Percentiles rank a stretch among this genome's conserved stretches.
Evolutionary conservation across 2,113 vertebrate species (phyloP).

Genomic region (Calidris pygmaea): DNA sequence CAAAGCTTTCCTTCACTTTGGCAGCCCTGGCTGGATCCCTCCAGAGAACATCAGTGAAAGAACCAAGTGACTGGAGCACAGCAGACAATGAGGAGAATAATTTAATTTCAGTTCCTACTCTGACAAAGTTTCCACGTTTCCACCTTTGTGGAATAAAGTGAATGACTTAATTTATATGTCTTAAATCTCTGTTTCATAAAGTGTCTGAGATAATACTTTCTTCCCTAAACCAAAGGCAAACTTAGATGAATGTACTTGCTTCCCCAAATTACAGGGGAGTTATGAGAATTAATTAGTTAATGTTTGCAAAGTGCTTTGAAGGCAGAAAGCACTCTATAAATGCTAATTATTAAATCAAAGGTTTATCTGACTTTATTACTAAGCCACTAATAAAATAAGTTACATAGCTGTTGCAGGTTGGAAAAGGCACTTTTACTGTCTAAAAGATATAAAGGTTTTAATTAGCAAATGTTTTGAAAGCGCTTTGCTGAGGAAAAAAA

Average conservation of each 20-base stretch:
- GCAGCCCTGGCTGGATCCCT: background rate
- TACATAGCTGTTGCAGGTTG: slow-evolving; percentile 50
- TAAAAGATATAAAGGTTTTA: slow-evolving; percentile 73
- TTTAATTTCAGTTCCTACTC: background rate
- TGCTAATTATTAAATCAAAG: slow-evolving; percentile 71
- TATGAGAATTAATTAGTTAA: slow-evolving; percentile 66
- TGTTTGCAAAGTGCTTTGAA: slow-evolving; percentile 59
- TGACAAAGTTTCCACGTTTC: accelerated
- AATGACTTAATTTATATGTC: background rate
- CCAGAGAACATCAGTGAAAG: background rate
- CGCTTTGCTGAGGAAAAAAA: slow-evolving; percentile 38
- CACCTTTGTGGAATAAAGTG: background rate
- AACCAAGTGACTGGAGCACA: background rate
- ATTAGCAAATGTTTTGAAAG: slow-evolving; percentile 66
- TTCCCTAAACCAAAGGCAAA: slow-evolving; percentile 3
- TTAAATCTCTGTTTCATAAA: slow-evolving; percentile 25
- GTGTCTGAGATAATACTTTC: background rate
- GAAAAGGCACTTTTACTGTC: slow-evolving; percentile 66
- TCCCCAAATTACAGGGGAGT: slow-evolving; percentile 49
- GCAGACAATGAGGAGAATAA: background rate
- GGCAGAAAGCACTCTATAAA: slow-evolving; percentile 52
- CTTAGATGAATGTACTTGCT: background rate
- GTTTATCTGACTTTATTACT: slow-evolving; percentile 63
- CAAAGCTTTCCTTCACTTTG: background rate
- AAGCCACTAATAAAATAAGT: slow-evolving; percentile 64